phyloP scores from a whole-genome alignment of 2,888 invertebrate genomes.

The Macrosiphum euphorbiae region DNA sequence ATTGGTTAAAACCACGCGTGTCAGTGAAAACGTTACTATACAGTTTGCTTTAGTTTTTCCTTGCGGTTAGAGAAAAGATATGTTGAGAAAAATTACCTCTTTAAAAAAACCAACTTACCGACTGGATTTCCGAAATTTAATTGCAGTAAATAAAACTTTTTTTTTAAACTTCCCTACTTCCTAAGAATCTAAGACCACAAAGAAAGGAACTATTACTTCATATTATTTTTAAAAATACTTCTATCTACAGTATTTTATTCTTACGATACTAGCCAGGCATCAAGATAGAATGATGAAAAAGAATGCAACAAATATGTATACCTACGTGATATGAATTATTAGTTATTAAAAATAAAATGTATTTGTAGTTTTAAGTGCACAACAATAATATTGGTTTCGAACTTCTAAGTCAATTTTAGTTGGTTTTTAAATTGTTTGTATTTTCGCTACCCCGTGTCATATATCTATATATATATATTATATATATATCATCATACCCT shows the following conservation, averaged over 20 bases:
- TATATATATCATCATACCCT: neutral
- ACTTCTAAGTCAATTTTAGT: too few species aligned
- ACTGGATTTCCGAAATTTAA: neutral
- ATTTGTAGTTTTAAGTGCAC: too few species aligned
- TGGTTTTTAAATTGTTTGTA: too few species aligned
- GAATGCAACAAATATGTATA: neutral
- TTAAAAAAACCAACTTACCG: neutral
- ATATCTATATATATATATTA: too few species aligned
- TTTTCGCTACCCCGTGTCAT: neutral
- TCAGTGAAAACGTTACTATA: neutral
- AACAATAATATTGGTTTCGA: too few species aligned
- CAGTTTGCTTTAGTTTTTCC: neutral
- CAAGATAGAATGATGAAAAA: neutral
- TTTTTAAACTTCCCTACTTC: neutral
- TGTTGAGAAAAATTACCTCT: neutral
- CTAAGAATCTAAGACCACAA: neutral
- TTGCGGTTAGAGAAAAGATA: neutral
- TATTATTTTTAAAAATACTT: neutral
- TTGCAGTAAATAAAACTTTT: neutral
- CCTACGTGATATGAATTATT: too few species aligned
- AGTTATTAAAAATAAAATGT: too few species aligned
- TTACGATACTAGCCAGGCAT: neutral
- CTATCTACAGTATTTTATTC: neutral
- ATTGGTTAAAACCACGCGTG: neutral
- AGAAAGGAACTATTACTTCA: neutral